phyloP scores from a whole-genome alignment of 1,140 invertebrate genomes.

The Calephelis nemesis region DNA sequence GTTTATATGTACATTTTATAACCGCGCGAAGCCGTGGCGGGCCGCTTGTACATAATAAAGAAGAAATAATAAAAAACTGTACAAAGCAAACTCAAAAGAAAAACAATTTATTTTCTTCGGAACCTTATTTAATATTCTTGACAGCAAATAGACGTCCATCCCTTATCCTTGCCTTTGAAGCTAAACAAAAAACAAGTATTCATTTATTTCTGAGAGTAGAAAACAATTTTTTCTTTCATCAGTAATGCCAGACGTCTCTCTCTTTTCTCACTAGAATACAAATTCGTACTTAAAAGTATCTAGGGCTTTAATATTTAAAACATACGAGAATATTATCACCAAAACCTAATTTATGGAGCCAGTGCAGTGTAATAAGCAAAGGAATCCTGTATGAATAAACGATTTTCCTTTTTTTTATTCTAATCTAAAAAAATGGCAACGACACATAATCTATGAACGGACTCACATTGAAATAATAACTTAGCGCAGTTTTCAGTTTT shows the following conservation, averaged over 20 bases:
- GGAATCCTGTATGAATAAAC: too few relatives aligned
- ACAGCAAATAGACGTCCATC: neutral
- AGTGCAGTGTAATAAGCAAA: too few relatives aligned
- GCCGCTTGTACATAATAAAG: too few relatives aligned
- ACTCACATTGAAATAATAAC: neutral
- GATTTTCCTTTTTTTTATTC: too few relatives aligned
- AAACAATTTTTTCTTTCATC: constrained; percentile 4
- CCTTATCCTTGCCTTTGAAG: constrained; percentile 2
- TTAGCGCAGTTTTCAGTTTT: neutral
- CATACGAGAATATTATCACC: too few relatives aligned
- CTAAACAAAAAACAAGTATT: neutral
- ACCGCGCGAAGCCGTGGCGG: too few relatives aligned
- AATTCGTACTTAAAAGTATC: neutral
- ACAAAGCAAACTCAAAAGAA: neutral
- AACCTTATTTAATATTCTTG: constrained; percentile 17
- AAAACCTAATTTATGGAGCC: too few relatives aligned
- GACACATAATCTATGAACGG: too few relatives aligned
- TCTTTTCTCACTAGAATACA: constrained; percentile 1
- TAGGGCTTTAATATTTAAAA: neutral
- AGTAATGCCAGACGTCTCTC: neutral
- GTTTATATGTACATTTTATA: too few relatives aligned
- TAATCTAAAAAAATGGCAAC: too few relatives aligned
- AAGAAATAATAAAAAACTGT: too few relatives aligned
- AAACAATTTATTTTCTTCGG: constrained; percentile 9
- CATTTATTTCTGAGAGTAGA: constrained; percentile 9